These are phyloP conservation scores for Campoletis raptor DNA, from an alignment of 2,888 invertebrate species.

Conservation along the genomic window DNA sequence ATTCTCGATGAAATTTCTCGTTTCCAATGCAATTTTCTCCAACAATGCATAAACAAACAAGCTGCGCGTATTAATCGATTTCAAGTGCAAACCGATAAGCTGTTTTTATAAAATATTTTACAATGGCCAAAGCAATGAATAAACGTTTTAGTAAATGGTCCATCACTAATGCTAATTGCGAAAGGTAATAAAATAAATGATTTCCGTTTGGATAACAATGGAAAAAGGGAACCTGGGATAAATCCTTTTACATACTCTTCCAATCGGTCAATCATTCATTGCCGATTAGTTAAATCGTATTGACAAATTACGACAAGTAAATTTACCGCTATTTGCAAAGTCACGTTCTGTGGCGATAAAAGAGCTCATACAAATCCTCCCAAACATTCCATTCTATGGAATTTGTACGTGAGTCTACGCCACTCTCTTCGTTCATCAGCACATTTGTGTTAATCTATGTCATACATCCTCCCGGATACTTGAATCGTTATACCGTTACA, in stretches of 20 bases:
- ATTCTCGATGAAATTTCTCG: neutral
- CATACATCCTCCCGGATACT: neutral
- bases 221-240: neutral
- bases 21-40: constrained; percentile 2
- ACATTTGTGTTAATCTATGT: constrained; percentile 30
- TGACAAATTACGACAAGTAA: neutral
- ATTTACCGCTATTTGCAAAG: constrained; percentile 3
- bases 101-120: neutral
- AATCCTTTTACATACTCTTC: neutral
- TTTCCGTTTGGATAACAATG: neutral
- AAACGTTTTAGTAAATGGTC: neutral
- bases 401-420: neutral
- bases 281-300: neutral
- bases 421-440: constrained; percentile 43
- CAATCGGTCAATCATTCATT: constrained; percentile 7
- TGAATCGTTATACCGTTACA: neutral
- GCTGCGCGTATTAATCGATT: neutral
- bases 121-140: constrained; percentile 8
- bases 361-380: neutral
- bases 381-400: neutral
- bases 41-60: neutral
- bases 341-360: constrained; percentile 2
- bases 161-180: constrained; percentile 13
- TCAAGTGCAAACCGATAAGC: neutral
- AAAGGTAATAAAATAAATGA: neutral